phyloP scores from a whole-genome alignment of 2,113 vertebrate species.

The Seriola quinqueradiata region DNA sequence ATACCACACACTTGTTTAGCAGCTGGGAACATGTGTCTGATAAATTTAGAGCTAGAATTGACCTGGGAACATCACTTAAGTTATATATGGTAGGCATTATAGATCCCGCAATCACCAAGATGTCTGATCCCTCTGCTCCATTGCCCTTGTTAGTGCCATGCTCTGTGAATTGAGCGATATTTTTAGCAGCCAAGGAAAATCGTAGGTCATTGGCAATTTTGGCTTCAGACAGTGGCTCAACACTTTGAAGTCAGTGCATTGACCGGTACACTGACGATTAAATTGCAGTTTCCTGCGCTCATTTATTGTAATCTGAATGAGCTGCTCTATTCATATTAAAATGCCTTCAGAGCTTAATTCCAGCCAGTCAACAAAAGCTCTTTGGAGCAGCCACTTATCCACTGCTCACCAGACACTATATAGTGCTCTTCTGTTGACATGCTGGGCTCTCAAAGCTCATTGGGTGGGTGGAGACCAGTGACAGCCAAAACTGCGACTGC shows the following conservation, averaged over 20 bases:
- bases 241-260: constrained; percentile 22
- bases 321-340: constrained; percentile 58
- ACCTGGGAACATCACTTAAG: neutral
- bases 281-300: constrained; percentile 27
- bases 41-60: neutral
- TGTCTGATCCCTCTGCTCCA: neutral
- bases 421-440: constrained; percentile 56
- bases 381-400: constrained; percentile 47
- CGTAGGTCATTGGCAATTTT: neutral
- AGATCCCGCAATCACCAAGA: neutral
- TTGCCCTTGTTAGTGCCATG: neutral
- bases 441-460: constrained; percentile 31
- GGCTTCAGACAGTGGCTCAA: constrained; percentile 22
- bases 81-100: neutral
- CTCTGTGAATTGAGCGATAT: constrained; percentile 9
- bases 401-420: constrained; percentile 33
- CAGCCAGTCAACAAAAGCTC: constrained; percentile 50
- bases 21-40: constrained; percentile 20
- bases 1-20: constrained; percentile 14
- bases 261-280: neutral
- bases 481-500: constrained; percentile 46
- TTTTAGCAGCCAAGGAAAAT: neutral
- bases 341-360: constrained; percentile 46
- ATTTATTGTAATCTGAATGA: constrained; percentile 35
- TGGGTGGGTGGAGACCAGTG: constrained; percentile 67